Percentiles rank a stretch among this genome's conserved stretches.
These are phyloP conservation scores for Chymomyza fuscimana DNA, from an alignment of 2,888 invertebrate genomes.

Conservation along the genomic window DNA sequence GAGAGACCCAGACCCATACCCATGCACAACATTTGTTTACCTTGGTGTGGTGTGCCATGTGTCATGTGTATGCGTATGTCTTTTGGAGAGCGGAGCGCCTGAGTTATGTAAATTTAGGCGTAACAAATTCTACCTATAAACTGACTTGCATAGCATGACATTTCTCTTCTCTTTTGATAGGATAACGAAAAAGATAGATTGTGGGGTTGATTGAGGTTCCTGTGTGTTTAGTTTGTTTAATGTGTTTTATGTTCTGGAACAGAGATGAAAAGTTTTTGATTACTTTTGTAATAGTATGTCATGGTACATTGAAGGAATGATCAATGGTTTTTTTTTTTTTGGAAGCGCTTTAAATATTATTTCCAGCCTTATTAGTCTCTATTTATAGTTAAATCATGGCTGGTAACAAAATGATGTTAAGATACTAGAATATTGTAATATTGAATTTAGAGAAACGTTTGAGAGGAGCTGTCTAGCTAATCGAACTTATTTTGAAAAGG, in stretches of 20 bases:
- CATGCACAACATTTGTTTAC: conserved; percentile 35
- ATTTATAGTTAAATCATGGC: not conserved
- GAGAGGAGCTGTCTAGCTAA: too few relatives aligned
- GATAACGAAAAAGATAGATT: not conserved
- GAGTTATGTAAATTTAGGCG: not conserved
- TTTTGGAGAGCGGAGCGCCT: not conserved
- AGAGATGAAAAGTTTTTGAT: not conserved
- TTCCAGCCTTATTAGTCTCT: not conserved
- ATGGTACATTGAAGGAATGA: not conserved
- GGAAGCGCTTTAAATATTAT: not conserved
- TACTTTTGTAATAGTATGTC: not conserved
- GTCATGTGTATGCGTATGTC: conserved; percentile 11
- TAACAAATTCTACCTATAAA: not conserved
- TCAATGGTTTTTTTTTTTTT: not conserved
- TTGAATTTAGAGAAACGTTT: too few relatives aligned
- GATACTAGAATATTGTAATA: too few relatives aligned
- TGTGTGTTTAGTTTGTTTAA: not conserved
- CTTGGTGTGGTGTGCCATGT: conserved; percentile 39
- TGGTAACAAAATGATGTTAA: too few relatives aligned
- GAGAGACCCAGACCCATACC: not conserved
- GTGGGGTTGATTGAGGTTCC: not conserved
- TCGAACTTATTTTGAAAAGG: too few relatives aligned
- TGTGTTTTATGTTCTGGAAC: not conserved
- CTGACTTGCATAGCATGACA: not conserved
- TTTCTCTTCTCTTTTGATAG: not conserved